Conservation (phyloP, 2,888 invertebrate species). For the Clunio marinus region DNA sequence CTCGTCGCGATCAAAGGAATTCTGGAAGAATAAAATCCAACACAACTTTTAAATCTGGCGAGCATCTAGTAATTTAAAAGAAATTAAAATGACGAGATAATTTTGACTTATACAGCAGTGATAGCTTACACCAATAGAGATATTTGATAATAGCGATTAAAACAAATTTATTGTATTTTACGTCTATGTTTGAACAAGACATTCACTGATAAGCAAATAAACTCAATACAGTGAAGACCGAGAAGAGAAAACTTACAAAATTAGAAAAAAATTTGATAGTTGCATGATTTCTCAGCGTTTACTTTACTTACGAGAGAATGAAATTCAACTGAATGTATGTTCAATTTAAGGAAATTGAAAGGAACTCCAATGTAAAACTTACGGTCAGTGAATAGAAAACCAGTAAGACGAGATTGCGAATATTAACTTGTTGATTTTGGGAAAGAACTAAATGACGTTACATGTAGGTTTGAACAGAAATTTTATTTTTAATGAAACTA, state of each 20-base stretch:
- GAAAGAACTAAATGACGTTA: no score
- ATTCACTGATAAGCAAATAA: background rate
- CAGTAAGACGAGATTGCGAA: background rate
- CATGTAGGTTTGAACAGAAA: no score
- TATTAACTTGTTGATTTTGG: no score
- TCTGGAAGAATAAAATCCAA: slow-evolving; percentile 19
- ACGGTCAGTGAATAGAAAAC: background rate
- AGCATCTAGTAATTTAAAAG: no score
- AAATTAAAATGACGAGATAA: background rate
- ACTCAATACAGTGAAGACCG: slow-evolving; percentile 35
- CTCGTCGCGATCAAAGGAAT: background rate
- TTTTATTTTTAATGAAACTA: no score
- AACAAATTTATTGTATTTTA: background rate
- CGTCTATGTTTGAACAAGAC: background rate
- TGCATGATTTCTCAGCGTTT: background rate
- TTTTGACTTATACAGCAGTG: background rate
- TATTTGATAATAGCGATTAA: background rate
- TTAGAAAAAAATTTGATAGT: background rate
- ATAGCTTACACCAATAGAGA: background rate
- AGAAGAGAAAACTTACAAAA: no score
- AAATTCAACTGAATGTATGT: background rate
- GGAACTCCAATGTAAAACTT: background rate
- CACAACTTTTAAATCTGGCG: background rate
- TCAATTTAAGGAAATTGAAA: background rate
- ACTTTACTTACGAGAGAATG: slow-evolving; percentile 14